phyloP scores from a whole-genome alignment of 2,888 invertebrate species.

The Cataglyphis altisquamis region DNA sequence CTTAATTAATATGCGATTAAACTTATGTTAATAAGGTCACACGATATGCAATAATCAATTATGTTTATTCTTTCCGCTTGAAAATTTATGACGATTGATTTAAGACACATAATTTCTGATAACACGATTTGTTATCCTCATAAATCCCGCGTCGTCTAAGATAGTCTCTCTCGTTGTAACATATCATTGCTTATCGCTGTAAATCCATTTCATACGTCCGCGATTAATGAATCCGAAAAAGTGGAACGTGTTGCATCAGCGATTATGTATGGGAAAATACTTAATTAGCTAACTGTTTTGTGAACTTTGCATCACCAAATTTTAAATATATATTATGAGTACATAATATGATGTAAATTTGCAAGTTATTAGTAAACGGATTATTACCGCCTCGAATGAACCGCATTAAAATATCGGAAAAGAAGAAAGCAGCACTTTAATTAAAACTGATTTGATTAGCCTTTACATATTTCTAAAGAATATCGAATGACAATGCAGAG shows the following conservation, averaged over 20 bases:
- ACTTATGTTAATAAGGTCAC: not conserved
- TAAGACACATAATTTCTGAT: slow-evolving; percentile 8
- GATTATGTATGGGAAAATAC: slow-evolving; percentile 17
- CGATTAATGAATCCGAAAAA: slow-evolving; percentile 34
- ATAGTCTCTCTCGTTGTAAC: not conserved
- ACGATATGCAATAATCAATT: not conserved
- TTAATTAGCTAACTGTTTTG: slow-evolving; percentile 16
- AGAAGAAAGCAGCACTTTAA: not conserved
- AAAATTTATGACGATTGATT: not conserved
- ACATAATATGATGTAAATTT: not conserved
- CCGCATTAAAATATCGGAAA: not conserved
- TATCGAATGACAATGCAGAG: not conserved
- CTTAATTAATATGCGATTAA: not conserved
- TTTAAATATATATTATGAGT: not conserved
- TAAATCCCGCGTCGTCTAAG: slow-evolving; percentile 17
- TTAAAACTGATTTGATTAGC: not conserved
- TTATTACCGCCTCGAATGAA: not conserved
- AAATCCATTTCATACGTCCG: slow-evolving; percentile 23
- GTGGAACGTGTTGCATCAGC: slow-evolving; percentile 20
- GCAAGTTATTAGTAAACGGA: not conserved
- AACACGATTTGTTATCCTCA: not conserved
- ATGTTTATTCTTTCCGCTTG: not conserved
- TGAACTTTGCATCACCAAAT: slow-evolving; percentile 18
- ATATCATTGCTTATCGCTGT: not conserved
- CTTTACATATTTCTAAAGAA: not conserved